phyloP scores from a whole-genome alignment of 1,140 invertebrate species.

The Drosophila insularis region DNA sequence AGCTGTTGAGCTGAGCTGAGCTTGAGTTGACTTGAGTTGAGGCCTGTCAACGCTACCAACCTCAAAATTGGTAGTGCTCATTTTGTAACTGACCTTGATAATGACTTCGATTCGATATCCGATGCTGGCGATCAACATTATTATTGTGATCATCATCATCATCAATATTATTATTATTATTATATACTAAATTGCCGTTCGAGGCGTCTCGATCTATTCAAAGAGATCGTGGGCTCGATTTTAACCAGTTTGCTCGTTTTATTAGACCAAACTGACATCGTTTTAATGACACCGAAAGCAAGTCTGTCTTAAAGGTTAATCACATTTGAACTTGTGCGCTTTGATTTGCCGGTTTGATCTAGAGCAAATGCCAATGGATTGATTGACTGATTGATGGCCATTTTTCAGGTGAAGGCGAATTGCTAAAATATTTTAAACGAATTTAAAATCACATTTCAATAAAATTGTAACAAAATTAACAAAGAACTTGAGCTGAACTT shows the following conservation, averaged over 20 bases:
- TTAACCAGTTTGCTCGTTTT: constrained; percentile 57
- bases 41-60: constrained; percentile 20
- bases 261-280: constrained; percentile 55
- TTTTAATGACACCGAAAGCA: constrained; percentile 68
- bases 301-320: constrained; percentile 64
- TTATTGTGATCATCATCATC: constrained; percentile 25
- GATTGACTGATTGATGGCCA: constrained; percentile 17
- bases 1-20: constrained; percentile 21
- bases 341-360: constrained; percentile 33
- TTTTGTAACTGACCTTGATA: constrained; percentile 79
- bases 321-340: constrained; percentile 67
- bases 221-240: constrained; percentile 29
- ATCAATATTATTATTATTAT: constrained; percentile 32
- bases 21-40: background rate
- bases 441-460: background rate
- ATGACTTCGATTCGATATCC: constrained; percentile 54
- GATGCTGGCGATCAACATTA: background rate
- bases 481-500: too few species aligned
- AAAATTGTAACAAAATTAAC: background rate
- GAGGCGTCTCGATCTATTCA: constrained; percentile 47
- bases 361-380: constrained; percentile 28
- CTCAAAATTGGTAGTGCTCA: constrained; percentile 23
- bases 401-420: constrained; percentile 9
- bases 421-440: background rate
- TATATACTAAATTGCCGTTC: constrained; percentile 33